Evolutionary conservation across 64 coral and sea anemone genomes (phyloP), one percentile per base, ranked within the genome.

Genomic region (Exaiptasia diaphana): DNA sequence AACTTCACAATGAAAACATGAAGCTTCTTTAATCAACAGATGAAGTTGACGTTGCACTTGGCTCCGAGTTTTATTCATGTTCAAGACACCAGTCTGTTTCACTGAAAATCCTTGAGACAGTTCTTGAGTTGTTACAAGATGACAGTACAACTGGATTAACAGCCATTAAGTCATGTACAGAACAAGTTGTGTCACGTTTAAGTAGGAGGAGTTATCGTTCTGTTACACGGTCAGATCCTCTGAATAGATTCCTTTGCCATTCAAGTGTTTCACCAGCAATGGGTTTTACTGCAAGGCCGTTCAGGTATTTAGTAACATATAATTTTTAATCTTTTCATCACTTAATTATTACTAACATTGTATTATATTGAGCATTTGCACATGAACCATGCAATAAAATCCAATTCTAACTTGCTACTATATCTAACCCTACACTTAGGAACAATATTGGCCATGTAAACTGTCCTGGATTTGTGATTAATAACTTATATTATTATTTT

Each of bases 231-330:
- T 35, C 32, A 65, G 14, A 65, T 18, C 14, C 30, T 38, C 30
- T 65, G 0, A 65, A 15, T 0, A 65, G 38, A 20, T 24, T 35
- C n/a, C 61, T 65, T 37, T 65, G n/a, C 49, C 49, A 73, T 45
- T 40, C 69, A 3, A 37, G 44, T 55, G 84, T 72, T n/a, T 77
- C 71, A 17, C 36, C 45, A 55, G 71, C 84, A 21, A 75, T 45
- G 50, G 84, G 84, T 6, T 87, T 87, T 41, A 87, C 84, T 41
- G 49, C 84, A 30, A 78, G 73, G 52, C 23, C 71, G 37, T 87
- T 64, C 22, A 38, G 61, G 84, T 87, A 68, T 77, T 62, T 6
- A 46, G 43, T 15, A 15, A 46, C 43, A 46, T 6, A 6, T 7
- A 46, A 46, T 46, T 7, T 46, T 46, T 46, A n/a, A n/a, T n/a